Evolutionary conservation across 2,888 invertebrate species (phyloP), one percentile per base, ranked within the genome.

Genomic region (Poecilobothrus nobilitatus): DNA sequence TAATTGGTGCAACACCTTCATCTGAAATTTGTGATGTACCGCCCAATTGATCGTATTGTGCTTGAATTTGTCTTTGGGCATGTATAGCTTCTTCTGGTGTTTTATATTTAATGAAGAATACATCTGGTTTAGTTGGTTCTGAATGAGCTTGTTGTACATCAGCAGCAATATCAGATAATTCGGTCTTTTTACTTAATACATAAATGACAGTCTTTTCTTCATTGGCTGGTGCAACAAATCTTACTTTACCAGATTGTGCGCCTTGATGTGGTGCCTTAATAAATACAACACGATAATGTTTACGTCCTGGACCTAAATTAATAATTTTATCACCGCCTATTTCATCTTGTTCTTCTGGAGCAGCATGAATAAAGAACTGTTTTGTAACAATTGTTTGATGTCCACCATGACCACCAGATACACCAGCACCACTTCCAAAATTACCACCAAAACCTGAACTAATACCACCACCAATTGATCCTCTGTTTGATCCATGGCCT

Each of bases 61-160:
- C 78, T 76, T 82, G 81, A 68, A 82, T 82, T 74, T 80, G 77
- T 53, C 79, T 76, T 71, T 81, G 81, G 67, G 82, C 81, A 74
- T 79, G 78, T 34, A 74, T 74, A 15, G 82, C 81, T 73, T 82
- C 82, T 72, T 80, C 80, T 61, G 76, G 75, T 66, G 81, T 82
- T 76, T 79, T 82, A 75, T 82, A 82, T 74, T 82, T 82, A 73
- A 82, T 81, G 75, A 82, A 82, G 78, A 81, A 82, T 63, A 82
- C 81, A 73, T 82, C 82, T 22, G 82, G 82, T 72, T 82, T 82
- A 73, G 75, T 76, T 68, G 80, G 80, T 62, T 78, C 75, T 18
- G 76, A 72, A 34, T 77, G 73, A 63, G 77, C 77, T 68, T 80
- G 80, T 63, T 79, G 70, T 5, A 81, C 77, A 71, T 80, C 77